Base-by-base conservation (phyloP, 2,113 vertebrate species). In the Australoheros scitulus region DNA sequence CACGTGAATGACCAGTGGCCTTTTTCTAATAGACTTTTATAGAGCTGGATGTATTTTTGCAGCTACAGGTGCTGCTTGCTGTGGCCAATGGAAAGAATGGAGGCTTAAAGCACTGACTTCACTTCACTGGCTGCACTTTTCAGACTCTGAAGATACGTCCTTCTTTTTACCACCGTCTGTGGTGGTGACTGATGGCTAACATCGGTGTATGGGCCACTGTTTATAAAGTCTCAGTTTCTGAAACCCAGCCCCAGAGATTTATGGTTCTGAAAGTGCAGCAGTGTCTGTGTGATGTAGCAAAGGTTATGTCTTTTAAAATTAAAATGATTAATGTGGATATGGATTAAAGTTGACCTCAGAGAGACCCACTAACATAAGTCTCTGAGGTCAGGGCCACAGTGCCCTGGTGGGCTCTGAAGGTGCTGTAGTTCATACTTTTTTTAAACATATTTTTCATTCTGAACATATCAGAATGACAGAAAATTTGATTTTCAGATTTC, bases 1-100 rank as follows among this genome's bases (percentile, higher is more conserved):
- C 0, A 0, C 43, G 36, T n/a, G n/a, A 43, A 43, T 43, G 13
- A 43, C 63, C 36, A 43, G 0, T 43, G n/a, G 36, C 63, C 36
- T 41, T 41, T 64, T n/a, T 64, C 38, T 41, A 1, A 38, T 38
- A 41, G 10, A 41, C 38, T 11, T 10, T 9, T 3, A 11, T 65
- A 10, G n/a, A 41, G 61, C 36, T 41, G 13, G 13, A 15, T 3
- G 36, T 65, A 22, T 24, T 22, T 64, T 41, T 64, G 36, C 22
- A 26, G 26, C 26, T 26, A 26, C 20, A 41, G 61, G 61, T 64
- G 61, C 41, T 64, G 36, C 61, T 11, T 38, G 20, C 38, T 64
- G 34, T 64, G 61, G 61, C 22, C 13, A 24, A 20, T 24, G 24
- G 38, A 65, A 43, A 43, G 38, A 1, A 0, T 47, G 63, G 38